Base-by-base conservation (phyloP, 1,140 invertebrate genomes). In the Megalopta genalis region DNA sequence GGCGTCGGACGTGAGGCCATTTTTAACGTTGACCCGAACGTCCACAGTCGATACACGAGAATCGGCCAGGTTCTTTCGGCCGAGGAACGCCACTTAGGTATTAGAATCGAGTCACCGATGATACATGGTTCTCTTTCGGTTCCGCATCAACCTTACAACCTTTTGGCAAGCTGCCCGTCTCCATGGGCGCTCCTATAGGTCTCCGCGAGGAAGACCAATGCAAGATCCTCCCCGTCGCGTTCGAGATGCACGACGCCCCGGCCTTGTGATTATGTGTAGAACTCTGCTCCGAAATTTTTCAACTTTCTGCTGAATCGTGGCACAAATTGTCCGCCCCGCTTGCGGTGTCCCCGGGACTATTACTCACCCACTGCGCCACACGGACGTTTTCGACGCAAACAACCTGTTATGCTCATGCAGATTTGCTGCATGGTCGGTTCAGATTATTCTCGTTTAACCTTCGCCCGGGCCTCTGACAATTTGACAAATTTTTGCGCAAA, bases 121-220 rank as follows among this genome's bases (percentile, higher is more conserved):
- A 87, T 88, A 78, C 60, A 88, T 65, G 63, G 60, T 49, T 73
- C 78, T 81, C 76, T 79, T 80, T 77, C 66, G 66, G 57, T 52
- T 80, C 77, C 65, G 68, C 70, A 75, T 80, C 71, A 80, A 68
- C 77, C 59, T 81, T 66, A 78, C 74, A 66, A 59, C 77, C 68
- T 59, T 76, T 79, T 88, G 87, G 87, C 87, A 67, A 23, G 46
- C 54, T 83, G 84, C 87, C 87, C 86, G 80, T 86, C 84, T 81
- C 62, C 60, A 4, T 52, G 72, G n/a, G 54, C 16, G 32, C 27
- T 59, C n/a, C 70, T 62, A 64, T 54, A 54, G 42, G 72, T 80
- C 72, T 80, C 25, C n/a, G 1, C 46, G 69, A 68, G 39, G 25
- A 52, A 39, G 25, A 66, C 52, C 52, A 32, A 46, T n/a, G 18